Evolutionary conservation across 2,113 vertebrate species (phyloP), one percentile per base, ranked within the genome.

Genomic region (Poeciliopsis retropinna): DNA sequence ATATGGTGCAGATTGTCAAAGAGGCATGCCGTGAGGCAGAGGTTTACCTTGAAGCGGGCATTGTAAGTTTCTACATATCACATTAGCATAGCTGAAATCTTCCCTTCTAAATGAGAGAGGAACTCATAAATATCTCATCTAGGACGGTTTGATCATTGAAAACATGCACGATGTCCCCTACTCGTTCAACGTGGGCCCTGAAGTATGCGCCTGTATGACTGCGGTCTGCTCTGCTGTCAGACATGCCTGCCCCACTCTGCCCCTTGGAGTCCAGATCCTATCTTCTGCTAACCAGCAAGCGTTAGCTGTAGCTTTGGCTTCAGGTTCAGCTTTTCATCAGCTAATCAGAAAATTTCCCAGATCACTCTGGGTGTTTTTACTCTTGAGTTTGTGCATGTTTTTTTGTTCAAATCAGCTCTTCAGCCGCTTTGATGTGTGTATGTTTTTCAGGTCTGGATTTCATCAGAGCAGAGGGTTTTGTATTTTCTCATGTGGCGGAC

Each of bases 111-210:
- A 41, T 41, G 4, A 61, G 13, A 19, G 8, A 1, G 4, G 81
- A 6, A 83, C 61, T 4, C 8, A 1, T 68, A 0, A 41, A 64
- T 27, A 19, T 25, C 3, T 75, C 31, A 83, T 57, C 47, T 85
- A 97, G 97, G 96, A 97, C 8, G 96, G 90, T 5, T 5, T 96
- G 76, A 92, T 97, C 5, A 84, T 98, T 44, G 96, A 98, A 86
- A 97, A 98, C 89, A 97, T 96, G 96, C 96, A 97, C 6, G 95
- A 97, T 17, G 80, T 96, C 72, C 96, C 96, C 0, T 97, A 97
- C 86, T 90, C 82, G 0, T 73, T 94, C 71, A 27, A 79, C 1
- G 85, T 93, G 13, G 96, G 96, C 15, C 94, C 95, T 0, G 96
- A 97, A 81, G 93, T 96, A n/a, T 94, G 87, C 0, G 91, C 96